These are phyloP conservation scores for Drosophila pseudoananassae DNA, from an alignment of 1,140 invertebrate species.

Conservation along the genomic window DNA sequence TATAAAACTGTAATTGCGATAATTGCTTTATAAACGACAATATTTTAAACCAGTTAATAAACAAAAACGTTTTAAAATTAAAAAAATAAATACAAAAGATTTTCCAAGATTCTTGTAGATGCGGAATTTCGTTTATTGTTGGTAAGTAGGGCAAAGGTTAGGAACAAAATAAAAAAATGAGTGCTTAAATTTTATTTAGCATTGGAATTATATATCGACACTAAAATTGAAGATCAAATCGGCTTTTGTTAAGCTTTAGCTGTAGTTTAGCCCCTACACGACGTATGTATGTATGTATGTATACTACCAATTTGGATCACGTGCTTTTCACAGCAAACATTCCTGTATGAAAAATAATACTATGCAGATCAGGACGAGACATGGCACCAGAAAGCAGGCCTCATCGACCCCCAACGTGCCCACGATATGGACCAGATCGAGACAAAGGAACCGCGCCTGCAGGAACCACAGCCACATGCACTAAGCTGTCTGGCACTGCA, in stretches of 20 bases:
- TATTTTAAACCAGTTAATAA: no score
- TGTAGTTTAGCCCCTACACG: constrained; percentile 4
- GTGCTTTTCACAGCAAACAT: constrained; percentile 70
- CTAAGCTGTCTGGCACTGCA: constrained; percentile 80
- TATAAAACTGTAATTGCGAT: no score
- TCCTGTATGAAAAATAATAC: constrained; percentile 76
- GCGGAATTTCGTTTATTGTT: constrained; percentile 16
- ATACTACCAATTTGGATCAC: constrained; percentile 62
- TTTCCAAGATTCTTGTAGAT: background rate
- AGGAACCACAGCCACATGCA: constrained; percentile 67
- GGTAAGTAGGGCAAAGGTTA: constrained; percentile 7
- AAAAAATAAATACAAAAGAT: no score
- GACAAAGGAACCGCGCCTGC: constrained; percentile 53
- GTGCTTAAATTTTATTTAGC: constrained; percentile 34
- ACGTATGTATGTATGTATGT: constrained; percentile 8
- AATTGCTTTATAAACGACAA: no score
- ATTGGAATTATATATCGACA: constrained; percentile 18
- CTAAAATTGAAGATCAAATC: constrained; percentile 32
- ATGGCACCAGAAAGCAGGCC: constrained; percentile 70
- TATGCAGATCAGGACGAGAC: constrained; percentile 71
- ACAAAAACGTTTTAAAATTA: no score
- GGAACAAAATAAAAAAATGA: constrained; percentile 3
- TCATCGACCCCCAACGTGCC: constrained; percentile 59
- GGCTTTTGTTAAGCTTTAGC: constrained; percentile 34
- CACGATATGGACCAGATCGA: constrained; percentile 55